Evolutionary conservation across 2,113 vertebrate species (phyloP).

Genomic region (Platycercus adscitus): DNA sequence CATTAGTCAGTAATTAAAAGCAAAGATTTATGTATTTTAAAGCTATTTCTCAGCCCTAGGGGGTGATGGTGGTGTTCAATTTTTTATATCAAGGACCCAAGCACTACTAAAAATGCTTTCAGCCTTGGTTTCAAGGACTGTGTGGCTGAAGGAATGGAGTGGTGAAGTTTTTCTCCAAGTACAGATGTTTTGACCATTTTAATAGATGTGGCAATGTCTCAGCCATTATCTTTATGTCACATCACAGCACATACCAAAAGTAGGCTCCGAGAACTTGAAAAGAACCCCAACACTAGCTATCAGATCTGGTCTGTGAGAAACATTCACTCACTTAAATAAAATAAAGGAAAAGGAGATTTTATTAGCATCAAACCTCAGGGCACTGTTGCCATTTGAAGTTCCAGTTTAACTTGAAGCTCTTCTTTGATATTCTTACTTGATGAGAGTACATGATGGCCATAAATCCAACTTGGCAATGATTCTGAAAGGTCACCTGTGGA

Average conservation of each 20-base stretch:
- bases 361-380: neutral
- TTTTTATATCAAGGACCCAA: neutral
- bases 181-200: constrained; percentile 2
- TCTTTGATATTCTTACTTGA: constrained; percentile 51
- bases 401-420: neutral
- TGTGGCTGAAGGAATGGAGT: neutral
- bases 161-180: neutral
- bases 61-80: neutral
- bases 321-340: neutral
- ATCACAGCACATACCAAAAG: neutral
- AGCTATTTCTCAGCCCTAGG: neutral
- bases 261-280: neutral
- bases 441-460: constrained; percentile 34
- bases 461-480: constrained; percentile 59
- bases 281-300: neutral
- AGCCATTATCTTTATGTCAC: neutral
- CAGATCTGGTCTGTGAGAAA: neutral
- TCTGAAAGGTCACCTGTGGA: constrained; percentile 68
- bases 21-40: neutral
- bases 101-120: neutral
- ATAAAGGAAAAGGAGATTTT: constrained; percentile 19
- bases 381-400: neutral
- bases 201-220: neutral
- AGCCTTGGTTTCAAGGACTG: neutral
- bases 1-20: neutral